Evolutionary conservation across 2,113 vertebrate species (phyloP).

Genomic region (Neodon shergylaensis): DNA sequence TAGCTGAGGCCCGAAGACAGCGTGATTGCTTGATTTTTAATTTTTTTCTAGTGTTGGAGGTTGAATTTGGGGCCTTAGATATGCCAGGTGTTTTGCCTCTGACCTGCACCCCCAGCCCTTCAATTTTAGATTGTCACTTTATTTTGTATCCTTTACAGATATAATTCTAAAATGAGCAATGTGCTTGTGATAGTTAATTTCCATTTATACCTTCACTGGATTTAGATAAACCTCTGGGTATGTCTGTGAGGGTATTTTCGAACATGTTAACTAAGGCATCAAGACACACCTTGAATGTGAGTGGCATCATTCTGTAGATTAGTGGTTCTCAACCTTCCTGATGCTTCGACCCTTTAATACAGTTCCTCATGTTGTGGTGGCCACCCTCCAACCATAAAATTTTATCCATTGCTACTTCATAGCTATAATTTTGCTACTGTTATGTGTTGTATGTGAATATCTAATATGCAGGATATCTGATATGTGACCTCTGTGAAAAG

Average conservation of each 20-base stretch:
- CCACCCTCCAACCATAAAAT: background rate
- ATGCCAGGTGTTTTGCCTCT: background rate
- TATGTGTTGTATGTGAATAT: background rate
- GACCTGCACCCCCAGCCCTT: background rate
- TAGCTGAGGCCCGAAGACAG: background rate
- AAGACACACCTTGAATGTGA: background rate
- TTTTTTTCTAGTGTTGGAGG: background rate
- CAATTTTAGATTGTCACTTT: background rate
- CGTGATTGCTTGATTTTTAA: background rate
- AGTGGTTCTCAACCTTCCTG: background rate
- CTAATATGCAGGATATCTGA: background rate
- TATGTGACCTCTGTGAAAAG: background rate
- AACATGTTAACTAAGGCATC: background rate
- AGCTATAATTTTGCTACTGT: background rate
- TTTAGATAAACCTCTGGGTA: background rate
- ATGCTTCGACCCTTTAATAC: background rate
- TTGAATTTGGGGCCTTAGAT: background rate
- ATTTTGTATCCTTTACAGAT: slow-evolving; percentile 11
- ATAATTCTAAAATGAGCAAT: background rate
- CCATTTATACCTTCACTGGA: background rate
- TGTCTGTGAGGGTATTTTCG: background rate
- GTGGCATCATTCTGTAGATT: background rate
- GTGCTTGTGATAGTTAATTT: background rate
- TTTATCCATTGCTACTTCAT: background rate
- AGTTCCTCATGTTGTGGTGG: background rate